These are phyloP conservation scores for Borostomias antarcticus DNA, from an alignment of 2,797 vertebrate genomes.

Conservation along the genomic window DNA sequence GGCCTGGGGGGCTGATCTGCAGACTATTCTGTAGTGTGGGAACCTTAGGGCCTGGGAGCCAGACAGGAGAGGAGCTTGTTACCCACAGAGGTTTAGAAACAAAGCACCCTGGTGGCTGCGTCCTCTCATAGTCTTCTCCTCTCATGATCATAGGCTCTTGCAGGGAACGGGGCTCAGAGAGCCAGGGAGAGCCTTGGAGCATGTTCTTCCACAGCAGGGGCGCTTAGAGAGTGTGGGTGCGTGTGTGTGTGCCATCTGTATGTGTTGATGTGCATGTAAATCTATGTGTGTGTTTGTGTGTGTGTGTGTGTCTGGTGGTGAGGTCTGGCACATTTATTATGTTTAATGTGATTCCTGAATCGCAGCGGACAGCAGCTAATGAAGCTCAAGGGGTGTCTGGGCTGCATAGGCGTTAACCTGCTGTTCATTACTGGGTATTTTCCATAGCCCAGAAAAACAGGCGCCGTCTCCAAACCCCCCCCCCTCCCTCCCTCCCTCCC, in stretches of 20 bases:
- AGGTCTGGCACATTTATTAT: constrained; percentile 64
- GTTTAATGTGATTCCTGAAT: constrained; percentile 72
- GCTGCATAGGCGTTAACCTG: constrained; percentile 38
- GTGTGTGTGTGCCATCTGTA: neutral
- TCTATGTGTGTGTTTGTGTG: neutral
- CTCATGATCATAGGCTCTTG: constrained; percentile 36
- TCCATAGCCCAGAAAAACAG: constrained; percentile 7
- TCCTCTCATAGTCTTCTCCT: constrained; percentile 26
- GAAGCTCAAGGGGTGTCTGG: constrained; percentile 64
- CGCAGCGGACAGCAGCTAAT: constrained; percentile 65
- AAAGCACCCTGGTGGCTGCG: constrained; percentile 63
- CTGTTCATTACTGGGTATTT: constrained; percentile 54
- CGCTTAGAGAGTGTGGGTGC: constrained; percentile 41
- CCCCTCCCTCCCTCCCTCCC: constrained; percentile 3
- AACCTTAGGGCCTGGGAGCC: constrained; percentile 52
- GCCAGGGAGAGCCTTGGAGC: constrained; percentile 35
- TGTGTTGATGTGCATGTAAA: neutral
- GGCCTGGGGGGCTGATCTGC: constrained; percentile 58
- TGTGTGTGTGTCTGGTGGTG: constrained; percentile 35
- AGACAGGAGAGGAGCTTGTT: constrained; percentile 44
- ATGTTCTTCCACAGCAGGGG: constrained; percentile 43
- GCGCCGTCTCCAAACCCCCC: neutral
- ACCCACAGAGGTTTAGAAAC: constrained; percentile 36
- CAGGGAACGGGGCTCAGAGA: constrained; percentile 25
- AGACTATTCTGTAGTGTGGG: constrained; percentile 47